Evolutionary conservation across 2,113 vertebrate genomes (phyloP).

Genomic region (Rallus limicola): DNA sequence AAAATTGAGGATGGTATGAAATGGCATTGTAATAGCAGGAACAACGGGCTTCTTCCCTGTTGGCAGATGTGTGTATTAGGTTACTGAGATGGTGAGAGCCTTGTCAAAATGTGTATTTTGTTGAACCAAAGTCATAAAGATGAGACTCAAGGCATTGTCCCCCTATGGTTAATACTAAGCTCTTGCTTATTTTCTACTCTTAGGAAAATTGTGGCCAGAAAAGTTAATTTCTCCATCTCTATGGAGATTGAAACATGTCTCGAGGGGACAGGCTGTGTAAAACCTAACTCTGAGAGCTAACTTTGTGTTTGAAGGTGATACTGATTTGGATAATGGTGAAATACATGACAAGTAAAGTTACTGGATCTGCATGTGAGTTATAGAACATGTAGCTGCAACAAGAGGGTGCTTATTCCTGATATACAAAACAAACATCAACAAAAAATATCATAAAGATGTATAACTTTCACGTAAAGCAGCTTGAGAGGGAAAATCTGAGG

Average conservation of each 20-base stretch:
- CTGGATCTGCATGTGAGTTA: background rate
- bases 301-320: background rate
- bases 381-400: background rate
- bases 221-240: background rate
- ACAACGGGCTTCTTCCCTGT: background rate
- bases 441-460: background rate
- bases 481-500: background rate
- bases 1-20: background rate
- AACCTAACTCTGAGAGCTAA: background rate
- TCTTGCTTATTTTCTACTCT: background rate
- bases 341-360: background rate
- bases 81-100: background rate
- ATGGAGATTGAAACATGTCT: background rate
- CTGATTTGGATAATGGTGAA: background rate
- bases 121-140: background rate
- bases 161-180: background rate
- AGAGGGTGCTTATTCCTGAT: background rate
- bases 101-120: background rate
- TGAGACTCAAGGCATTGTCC: background rate
- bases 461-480: background rate
- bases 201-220: background rate
- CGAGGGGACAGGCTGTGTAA: background rate
- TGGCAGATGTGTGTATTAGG: background rate
- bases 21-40: background rate
- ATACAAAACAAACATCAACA: background rate